Percentiles rank a stretch among this genome's conserved stretches.
Conservation (phyloP, 2,797 vertebrate genomes). For the Onychomys torridus region DNA sequence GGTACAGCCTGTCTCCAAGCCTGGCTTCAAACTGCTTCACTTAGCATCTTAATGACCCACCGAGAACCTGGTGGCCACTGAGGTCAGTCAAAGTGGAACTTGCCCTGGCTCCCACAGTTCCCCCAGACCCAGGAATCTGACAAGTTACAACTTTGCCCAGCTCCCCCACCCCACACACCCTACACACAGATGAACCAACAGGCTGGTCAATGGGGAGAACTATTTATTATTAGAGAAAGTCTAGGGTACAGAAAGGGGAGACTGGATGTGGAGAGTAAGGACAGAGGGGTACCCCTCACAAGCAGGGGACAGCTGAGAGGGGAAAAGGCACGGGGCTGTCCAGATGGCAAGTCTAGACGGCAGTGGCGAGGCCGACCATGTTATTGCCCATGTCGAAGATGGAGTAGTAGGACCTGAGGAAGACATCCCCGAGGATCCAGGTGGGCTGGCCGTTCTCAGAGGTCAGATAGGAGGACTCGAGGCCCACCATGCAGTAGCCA, state of each 20-base stretch:
- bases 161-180: neutral
- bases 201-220: neutral
- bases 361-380: constrained; percentile 87
- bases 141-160: neutral
- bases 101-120: neutral
- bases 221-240: constrained; percentile 73
- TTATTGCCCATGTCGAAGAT: constrained; percentile 87
- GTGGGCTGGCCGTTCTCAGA: constrained; percentile 84
- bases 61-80: neutral
- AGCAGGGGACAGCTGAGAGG: neutral
- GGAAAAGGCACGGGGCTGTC: neutral
- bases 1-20: neutral
- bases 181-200: neutral
- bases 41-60: neutral
- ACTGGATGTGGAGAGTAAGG: neutral
- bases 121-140: neutral
- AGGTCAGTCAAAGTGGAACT: neutral
- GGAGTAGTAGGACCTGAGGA: constrained; percentile 90
- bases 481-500: constrained; percentile 82
- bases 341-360: constrained; percentile 76
- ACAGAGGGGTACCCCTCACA: neutral
- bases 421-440: constrained; percentile 90
- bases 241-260: constrained; percentile 11
- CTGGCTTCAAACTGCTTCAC: neutral
- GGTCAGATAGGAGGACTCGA: constrained; percentile 86